Base-by-base conservation (phyloP, 2,113 vertebrate species). In the Salvelinus fontinalis region DNA sequence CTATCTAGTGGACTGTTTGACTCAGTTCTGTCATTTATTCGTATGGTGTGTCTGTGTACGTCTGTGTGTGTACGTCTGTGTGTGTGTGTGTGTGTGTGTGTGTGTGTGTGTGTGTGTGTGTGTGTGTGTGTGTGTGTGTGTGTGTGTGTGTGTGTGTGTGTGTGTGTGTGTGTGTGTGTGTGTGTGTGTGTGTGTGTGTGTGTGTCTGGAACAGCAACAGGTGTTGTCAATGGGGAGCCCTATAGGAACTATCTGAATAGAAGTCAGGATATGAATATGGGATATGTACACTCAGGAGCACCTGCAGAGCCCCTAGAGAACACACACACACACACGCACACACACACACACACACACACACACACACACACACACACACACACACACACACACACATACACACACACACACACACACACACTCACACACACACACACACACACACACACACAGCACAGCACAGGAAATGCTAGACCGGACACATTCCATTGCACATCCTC, bases 241-340 rank as follows among this genome's bases (percentile, higher is more conserved):
- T 79, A 51, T 59, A 44, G 39, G 77, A 83, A 84, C 82, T 79
- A 90, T 86, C 85, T 80, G 87, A 90, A 90, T 90, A 90, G 87
- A 89, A 90, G 51, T 89, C 85, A 91, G 90, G 92, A 94, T 93
- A 91, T 93, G 89, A 93, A 88, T 91, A 87, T 91, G 82, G 92
- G 90, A 91, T 87, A 83, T 81, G 81, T 87, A 69, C 71, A 34
- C 72, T 74, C 6, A 39, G 60, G 80, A 85, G 89, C 90, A 93
- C 89, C 90, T 92, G 91, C 87, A 88, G 54, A 86, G 77, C 75
- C 79, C 74, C 73, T 20, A 66, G 81, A 91, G 74, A 84, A 74
- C 62, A 76, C n/a, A 62, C 69, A 76, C 27, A 69, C 49, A 59
- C 49, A 24, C 76, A 71, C 54, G 80, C 22, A 75, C 22, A 71